A percentile compares a stretch with the other conserved stretches of the same genome.
Evolutionary conservation across 2,113 vertebrate species (phyloP).

Genomic region (Chamaetylas fuelleborni): DNA sequence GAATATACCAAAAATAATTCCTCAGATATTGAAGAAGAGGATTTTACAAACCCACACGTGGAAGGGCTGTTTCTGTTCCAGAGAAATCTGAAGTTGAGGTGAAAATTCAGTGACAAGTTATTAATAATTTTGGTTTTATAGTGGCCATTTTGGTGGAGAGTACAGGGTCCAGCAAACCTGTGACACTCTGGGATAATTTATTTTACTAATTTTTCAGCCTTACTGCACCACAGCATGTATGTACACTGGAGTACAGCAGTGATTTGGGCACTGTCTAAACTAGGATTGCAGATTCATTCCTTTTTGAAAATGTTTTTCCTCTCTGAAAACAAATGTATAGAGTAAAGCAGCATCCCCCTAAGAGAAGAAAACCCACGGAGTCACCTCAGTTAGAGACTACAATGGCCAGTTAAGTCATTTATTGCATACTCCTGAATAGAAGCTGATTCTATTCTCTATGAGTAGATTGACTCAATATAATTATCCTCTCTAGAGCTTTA

Average conservation of each 20-base stretch:
- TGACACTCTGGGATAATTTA: not conserved
- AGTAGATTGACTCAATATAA: not conserved
- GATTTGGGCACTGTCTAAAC: not conserved
- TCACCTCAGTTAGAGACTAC: not conserved
- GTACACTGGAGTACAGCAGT: not conserved
- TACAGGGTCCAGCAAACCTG: not conserved
- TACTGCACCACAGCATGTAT: not conserved
- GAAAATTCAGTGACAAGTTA: not conserved
- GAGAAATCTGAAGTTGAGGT: not conserved
- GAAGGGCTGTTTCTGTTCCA: not conserved
- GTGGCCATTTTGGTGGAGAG: not conserved
- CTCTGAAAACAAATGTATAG: not conserved
- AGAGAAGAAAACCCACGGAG: not conserved
- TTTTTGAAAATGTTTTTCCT: not conserved
- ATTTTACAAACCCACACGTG: not conserved
- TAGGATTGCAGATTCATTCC: not conserved
- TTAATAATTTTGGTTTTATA: not conserved
- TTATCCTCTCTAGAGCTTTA: conserved; percentile 41
- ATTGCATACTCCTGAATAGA: not conserved
- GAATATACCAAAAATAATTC: not conserved
- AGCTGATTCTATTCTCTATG: not conserved
- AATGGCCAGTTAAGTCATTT: not conserved
- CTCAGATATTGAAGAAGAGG: not conserved
- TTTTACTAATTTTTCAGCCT: not conserved
- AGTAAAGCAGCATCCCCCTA: not conserved